Evolutionary conservation across 2,797 vertebrate species (phyloP).

Genomic region (Melanitta fusca): DNA sequence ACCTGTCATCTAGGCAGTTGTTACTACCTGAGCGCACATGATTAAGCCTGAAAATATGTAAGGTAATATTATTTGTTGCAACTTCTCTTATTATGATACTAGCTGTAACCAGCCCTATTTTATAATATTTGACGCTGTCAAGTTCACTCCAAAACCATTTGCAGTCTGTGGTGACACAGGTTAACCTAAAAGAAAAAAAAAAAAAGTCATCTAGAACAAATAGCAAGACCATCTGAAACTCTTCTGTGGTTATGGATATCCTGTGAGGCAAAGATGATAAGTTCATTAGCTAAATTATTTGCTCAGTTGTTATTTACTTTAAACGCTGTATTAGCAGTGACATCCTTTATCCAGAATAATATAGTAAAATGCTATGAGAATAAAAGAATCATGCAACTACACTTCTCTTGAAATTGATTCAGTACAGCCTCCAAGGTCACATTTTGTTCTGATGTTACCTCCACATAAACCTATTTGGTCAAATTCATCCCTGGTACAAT

Average conservation of each 20-base stretch:
- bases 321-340: neutral
- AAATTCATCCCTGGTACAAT: neutral
- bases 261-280: neutral
- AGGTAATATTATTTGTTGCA: neutral
- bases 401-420: neutral
- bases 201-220: neutral
- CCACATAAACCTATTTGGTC: neutral
- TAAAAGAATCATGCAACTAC: neutral
- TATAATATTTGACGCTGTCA: neutral
- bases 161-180: neutral
- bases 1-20: neutral
- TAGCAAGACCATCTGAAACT: neutral
- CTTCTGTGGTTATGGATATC: neutral
- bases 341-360: slow-evolving; percentile 1
- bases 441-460: neutral
- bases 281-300: slow-evolving; percentile 4
- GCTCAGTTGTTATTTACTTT: slow-evolving; percentile 8
- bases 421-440: neutral
- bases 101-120: neutral
- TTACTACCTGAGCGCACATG: slow-evolving; percentile 18
- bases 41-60: slow-evolving; percentile 9
- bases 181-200: neutral
- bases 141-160: neutral
- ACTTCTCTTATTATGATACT: neutral
- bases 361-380: slow-evolving; percentile 1